Evolutionary conservation across 2,888 invertebrate species (phyloP).

Genomic region (Phaedon cochleariae): DNA sequence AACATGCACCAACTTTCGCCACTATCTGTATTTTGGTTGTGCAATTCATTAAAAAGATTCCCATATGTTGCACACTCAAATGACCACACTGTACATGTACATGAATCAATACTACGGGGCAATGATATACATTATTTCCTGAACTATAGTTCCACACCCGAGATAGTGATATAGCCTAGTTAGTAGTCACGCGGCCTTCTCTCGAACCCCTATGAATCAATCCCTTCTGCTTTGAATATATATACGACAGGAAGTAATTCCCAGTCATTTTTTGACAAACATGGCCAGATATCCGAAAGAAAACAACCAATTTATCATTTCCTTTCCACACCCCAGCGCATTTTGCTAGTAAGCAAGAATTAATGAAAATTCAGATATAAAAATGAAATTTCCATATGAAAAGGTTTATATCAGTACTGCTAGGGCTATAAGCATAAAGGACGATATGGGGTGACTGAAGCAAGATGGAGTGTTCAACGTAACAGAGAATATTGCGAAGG

Average conservation of each 20-base stretch:
- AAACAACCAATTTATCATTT: conserved; percentile 19
- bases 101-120: no score
- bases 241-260: conserved; percentile 11
- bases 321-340: conserved; percentile 12
- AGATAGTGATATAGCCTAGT: no score
- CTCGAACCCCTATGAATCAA: background rate
- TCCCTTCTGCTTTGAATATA: background rate
- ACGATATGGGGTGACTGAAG: conserved; percentile 4
- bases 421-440: conserved; percentile 23
- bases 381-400: conserved; percentile 45
- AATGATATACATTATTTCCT: no score
- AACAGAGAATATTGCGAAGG: background rate
- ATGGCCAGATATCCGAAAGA: conserved; percentile 7
- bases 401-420: conserved; percentile 28
- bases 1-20: no score
- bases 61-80: no score
- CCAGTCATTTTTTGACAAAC: conserved; percentile 12
- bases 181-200: background rate
- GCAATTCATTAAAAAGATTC: no score
- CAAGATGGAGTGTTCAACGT: conserved; percentile 13
- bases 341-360: conserved; percentile 42
- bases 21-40: no score
- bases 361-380: conserved; percentile 44
- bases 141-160: no score
- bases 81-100: no score